Evolutionary conservation across 2,797 vertebrate species (phyloP).

Genomic region (Cirrhinus mrigala): DNA sequence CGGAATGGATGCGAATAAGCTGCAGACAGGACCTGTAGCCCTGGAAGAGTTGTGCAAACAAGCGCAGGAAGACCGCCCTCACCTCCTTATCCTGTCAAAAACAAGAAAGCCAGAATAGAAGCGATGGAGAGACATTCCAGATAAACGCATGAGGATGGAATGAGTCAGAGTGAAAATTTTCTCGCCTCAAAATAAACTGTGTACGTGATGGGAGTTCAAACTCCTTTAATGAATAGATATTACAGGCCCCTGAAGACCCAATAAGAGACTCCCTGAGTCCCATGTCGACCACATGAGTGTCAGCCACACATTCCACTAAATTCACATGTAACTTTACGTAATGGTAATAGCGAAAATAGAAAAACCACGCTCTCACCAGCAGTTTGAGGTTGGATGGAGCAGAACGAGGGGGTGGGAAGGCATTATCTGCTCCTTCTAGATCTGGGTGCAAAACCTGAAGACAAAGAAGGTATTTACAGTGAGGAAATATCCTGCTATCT

Average conservation of each 20-base stretch:
- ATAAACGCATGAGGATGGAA: conserved; percentile 19
- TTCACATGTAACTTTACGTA: neutral
- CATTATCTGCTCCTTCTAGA: conserved; percentile 96
- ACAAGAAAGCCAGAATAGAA: conserved; percentile 47
- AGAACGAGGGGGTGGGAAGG: conserved; percentile 92
- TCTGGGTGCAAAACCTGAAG: conserved; percentile 95
- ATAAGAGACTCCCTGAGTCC: conserved; percentile 51
- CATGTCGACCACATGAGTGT: conserved; percentile 23
- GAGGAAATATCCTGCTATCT: conserved; percentile 42
- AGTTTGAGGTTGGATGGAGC: conserved; percentile 93
- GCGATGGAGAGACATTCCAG: conserved; percentile 30
- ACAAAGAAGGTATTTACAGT: conserved; percentile 19
- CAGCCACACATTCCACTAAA: conserved; percentile 33
- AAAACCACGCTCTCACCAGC: conserved; percentile 84
- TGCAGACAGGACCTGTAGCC: conserved; percentile 98
- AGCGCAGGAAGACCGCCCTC: conserved; percentile 93
- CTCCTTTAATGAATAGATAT: conserved; percentile 37
- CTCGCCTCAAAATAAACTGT: conserved; percentile 53
- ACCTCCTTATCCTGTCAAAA: conserved; percentile 94
- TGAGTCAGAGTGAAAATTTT: conserved; percentile 52
- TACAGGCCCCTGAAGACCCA: conserved; percentile 23
- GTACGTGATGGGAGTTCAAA: conserved; percentile 34
- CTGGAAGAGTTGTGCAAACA: conserved; percentile 98
- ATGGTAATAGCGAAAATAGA: neutral
- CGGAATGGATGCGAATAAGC: conserved; percentile 96